Evolutionary conservation across 2,888 invertebrate species (phyloP).

Genomic region (Dryocosmus kuriphilus): DNA sequence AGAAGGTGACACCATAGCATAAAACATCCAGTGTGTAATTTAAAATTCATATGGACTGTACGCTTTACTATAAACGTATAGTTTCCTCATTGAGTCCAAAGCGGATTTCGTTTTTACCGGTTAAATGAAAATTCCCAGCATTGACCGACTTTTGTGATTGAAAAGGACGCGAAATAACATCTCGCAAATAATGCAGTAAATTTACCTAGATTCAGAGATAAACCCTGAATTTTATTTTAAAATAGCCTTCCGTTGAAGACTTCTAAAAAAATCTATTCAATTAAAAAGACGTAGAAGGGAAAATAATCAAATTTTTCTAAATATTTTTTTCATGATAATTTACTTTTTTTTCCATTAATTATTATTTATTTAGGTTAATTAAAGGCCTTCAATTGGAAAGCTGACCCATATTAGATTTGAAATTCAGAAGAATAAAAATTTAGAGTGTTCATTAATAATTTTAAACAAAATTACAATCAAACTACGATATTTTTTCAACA

Average conservation of each 20-base stretch:
- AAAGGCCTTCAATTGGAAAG: too few relatives aligned
- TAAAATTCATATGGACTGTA: constrained; percentile 22
- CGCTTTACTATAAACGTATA: constrained; percentile 20
- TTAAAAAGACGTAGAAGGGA: not conserved
- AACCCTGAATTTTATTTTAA: not conserved
- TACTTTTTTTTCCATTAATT: too few relatives aligned
- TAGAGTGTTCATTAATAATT: too few relatives aligned
- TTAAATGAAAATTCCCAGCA: constrained; percentile 23
- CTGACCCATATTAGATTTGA: too few relatives aligned
- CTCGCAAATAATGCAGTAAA: not conserved
- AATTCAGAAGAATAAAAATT: too few relatives aligned
- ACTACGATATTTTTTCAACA: not conserved
- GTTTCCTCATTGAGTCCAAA: constrained; percentile 33
- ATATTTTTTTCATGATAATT: too few relatives aligned
- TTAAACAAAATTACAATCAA: not conserved
- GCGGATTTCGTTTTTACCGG: constrained; percentile 3
- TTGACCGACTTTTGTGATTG: constrained; percentile 18
- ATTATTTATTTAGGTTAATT: too few relatives aligned
- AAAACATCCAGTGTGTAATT: constrained; percentile 16
- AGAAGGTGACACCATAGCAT: constrained; percentile 13
- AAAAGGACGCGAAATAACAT: constrained; percentile 18
- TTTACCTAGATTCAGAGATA: constrained; percentile 1
- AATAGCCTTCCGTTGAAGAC: not conserved
- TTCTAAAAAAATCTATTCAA: not conserved
- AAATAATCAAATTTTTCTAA: not conserved